Conservation (phyloP, 2,797 vertebrate species). For the Potorous gilbertii region DNA sequence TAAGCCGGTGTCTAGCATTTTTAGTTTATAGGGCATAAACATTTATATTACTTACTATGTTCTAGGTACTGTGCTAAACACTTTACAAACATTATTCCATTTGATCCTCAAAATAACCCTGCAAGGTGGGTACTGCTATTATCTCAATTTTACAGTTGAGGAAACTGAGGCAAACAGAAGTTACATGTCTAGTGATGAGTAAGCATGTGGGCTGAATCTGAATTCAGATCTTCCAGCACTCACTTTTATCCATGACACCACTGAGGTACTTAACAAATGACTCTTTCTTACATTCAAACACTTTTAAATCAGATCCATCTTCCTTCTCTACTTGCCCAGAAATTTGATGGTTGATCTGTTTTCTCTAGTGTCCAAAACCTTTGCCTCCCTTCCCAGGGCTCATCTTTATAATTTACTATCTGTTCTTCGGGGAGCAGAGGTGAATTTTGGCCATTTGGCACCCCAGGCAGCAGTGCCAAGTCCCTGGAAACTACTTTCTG, state of each 20-base stretch:
- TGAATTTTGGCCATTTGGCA: not conserved
- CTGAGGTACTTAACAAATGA: not conserved
- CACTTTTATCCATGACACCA: not conserved
- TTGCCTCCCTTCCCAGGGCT: not conserved
- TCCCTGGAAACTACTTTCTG: not conserved
- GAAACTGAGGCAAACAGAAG: not conserved
- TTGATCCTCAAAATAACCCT: not conserved
- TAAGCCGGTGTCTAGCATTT: not conserved
- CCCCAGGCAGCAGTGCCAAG: not conserved
- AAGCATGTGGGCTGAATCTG: not conserved
- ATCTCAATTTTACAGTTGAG: not conserved
- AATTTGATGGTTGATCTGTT: not conserved
- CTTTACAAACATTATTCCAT: not conserved
- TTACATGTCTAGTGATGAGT: not conserved
- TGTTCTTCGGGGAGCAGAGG: not conserved
- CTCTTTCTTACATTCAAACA: not conserved
- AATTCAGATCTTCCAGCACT: not conserved
- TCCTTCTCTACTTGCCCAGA: not conserved
- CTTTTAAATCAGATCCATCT: not conserved
- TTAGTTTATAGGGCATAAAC: not conserved
- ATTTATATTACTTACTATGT: not conserved
- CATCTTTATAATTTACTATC: not conserved
- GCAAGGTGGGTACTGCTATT: not conserved
- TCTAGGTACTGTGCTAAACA: no score
- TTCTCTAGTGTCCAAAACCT: not conserved